Percentiles rank a stretch among this genome's conserved stretches.
phyloP scores from a whole-genome alignment of 2,888 invertebrate genomes.

The Penaeus monodon region DNA sequence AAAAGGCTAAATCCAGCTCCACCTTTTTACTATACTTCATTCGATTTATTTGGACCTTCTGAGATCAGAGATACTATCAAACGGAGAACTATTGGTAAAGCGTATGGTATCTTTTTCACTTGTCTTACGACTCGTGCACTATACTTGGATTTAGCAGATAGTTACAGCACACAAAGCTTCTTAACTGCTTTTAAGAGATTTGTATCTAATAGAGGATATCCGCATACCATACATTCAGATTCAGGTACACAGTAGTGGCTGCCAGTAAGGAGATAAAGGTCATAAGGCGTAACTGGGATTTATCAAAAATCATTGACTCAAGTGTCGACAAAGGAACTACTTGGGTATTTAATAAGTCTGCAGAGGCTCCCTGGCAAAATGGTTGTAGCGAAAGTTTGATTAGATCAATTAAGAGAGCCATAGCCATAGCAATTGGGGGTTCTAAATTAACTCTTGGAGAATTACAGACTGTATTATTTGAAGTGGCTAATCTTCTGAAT shows the following conservation, averaged over 20 bases:
- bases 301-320: neutral
- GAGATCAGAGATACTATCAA: slow-evolving; percentile 19
- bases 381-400: slow-evolving; percentile 22
- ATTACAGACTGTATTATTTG: slow-evolving; percentile 32
- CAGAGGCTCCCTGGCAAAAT: slow-evolving; percentile 30
- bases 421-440: slow-evolving; percentile 17
- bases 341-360: slow-evolving; percentile 35
- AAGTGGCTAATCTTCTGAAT: slow-evolving; percentile 38
- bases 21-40: no score
- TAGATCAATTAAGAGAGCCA: slow-evolving; percentile 21
- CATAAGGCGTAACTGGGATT: neutral
- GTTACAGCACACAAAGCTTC: slow-evolving; percentile 29
- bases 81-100: slow-evolving; percentile 19
- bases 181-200: slow-evolving; percentile 26
- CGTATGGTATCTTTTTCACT: slow-evolving; percentile 18
- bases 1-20: no score
- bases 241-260: slow-evolving; percentile 21
- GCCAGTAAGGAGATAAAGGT: slow-evolving; percentile 29
- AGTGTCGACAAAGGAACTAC: slow-evolving; percentile 14
- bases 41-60: neutral
- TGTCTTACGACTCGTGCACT: slow-evolving; percentile 23
- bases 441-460: slow-evolving; percentile 23
- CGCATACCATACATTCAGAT: slow-evolving; percentile 32
- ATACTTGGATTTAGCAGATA: slow-evolving; percentile 15
- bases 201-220: slow-evolving; percentile 18